Evolutionary conservation across 2,113 vertebrate species (phyloP).

Genomic region (Machaerirhynchus nigripectus): DNA sequence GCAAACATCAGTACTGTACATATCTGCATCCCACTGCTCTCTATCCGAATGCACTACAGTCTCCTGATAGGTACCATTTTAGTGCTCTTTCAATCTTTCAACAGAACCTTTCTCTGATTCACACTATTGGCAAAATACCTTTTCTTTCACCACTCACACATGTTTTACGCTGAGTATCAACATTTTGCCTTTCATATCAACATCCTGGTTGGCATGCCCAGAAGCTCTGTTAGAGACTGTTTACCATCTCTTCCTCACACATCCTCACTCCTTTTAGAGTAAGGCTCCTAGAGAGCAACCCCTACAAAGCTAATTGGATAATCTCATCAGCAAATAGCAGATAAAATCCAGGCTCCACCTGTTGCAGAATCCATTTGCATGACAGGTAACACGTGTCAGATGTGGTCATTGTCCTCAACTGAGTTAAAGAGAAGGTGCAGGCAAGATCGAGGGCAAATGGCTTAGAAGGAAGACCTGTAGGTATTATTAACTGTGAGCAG

Average conservation of each 20-base stretch:
- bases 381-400: background rate
- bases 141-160: background rate
- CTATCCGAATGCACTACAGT: background rate
- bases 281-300: background rate
- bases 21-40: background rate
- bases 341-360: background rate
- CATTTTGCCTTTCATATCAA: background rate
- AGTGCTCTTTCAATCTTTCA: background rate
- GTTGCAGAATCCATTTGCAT: background rate
- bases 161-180: background rate
- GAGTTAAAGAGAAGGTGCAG: background rate
- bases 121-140: background rate
- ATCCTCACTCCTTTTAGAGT: background rate
- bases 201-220: background rate
- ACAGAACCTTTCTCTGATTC: background rate
- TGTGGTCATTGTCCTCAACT: fast-evolving
- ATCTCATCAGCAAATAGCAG: background rate
- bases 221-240: background rate
- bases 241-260: background rate
- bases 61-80: background rate
- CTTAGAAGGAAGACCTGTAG: background rate
- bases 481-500: background rate
- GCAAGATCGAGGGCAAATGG: background rate
- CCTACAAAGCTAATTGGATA: background rate
- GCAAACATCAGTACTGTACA: background rate